Evolutionary conservation across 1,140 invertebrate species (phyloP).

Genomic region (Ceratina australensis): DNA sequence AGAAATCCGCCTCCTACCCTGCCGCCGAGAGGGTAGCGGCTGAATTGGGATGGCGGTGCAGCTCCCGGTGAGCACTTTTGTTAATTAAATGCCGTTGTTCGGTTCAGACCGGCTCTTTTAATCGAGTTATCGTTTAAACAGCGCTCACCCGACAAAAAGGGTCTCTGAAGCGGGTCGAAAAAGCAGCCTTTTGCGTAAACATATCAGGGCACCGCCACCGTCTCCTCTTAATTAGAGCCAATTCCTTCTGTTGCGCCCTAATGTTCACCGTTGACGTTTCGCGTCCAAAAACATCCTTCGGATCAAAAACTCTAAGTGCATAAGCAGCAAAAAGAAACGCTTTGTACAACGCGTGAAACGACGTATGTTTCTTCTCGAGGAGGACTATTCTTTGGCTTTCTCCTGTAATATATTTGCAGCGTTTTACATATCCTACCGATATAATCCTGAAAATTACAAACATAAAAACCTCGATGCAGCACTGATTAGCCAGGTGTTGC

Average conservation of each 20-base stretch:
- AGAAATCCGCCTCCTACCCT: slow-evolving; percentile 14
- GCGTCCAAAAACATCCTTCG: background rate
- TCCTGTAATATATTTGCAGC: too few relatives aligned
- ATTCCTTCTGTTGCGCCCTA: slow-evolving; percentile 48
- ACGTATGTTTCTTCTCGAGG: too few relatives aligned
- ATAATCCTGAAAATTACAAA: slow-evolving; percentile 2
- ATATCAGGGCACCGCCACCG: slow-evolving; percentile 70
- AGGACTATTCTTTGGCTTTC: too few relatives aligned
- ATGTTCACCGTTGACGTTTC: background rate
- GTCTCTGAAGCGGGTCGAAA: slow-evolving; percentile 67
- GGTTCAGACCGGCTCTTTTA: slow-evolving; percentile 73
- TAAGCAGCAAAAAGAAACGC: too few relatives aligned
- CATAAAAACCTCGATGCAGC: slow-evolving; percentile 47
- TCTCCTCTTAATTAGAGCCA: slow-evolving; percentile 71
- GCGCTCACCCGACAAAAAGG: slow-evolving; percentile 65
- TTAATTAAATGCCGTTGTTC: slow-evolving; percentile 78
- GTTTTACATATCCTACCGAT: background rate
- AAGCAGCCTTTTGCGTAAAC: slow-evolving; percentile 66
- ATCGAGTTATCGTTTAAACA: slow-evolving; percentile 77
- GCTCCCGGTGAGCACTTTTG: slow-evolving; percentile 74
- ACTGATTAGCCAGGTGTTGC: slow-evolving; percentile 40
- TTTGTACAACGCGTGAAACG: too few relatives aligned
- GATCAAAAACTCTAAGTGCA: too few relatives aligned
- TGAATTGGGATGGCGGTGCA: slow-evolving; percentile 50
- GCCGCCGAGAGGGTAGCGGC: background rate